Evolutionary conservation across 1,140 invertebrate species (phyloP).

Genomic region (Atta colombica): DNA sequence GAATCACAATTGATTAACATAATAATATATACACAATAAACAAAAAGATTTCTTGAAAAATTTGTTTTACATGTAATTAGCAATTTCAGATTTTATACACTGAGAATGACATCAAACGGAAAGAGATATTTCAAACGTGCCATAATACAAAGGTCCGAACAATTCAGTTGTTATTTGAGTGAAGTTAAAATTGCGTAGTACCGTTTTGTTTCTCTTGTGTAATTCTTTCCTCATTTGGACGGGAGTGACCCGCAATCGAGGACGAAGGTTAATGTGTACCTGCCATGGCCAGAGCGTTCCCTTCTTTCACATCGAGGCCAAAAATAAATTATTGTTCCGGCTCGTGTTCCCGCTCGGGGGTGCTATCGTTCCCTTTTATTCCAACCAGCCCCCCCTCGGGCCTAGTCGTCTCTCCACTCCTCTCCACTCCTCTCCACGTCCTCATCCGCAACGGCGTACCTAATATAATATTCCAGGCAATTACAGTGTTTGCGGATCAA

Average conservation of each 20-base stretch:
- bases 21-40: too few species aligned
- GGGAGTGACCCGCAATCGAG: conserved; percentile 26
- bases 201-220: background rate
- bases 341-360: conserved; percentile 63
- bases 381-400: conserved; percentile 33
- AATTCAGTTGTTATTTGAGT: background rate
- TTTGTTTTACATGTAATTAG: too few species aligned
- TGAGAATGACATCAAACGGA: background rate
- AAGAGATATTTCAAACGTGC: background rate
- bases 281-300: conserved; percentile 71
- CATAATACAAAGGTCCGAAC: background rate
- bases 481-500: conserved; percentile 87
- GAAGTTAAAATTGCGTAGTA: background rate
- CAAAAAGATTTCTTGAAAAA: background rate
- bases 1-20: background rate
- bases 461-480: conserved; percentile 87
- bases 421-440: conserved; percentile 27
- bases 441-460: conserved; percentile 81
- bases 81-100: background rate
- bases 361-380: conserved; percentile 62
- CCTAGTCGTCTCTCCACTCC: conserved; percentile 61
- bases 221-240: conserved; percentile 38
- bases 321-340: conserved; percentile 79
- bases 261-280: conserved; percentile 74
- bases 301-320: conserved; percentile 47